Evolutionary conservation across 2,797 vertebrate species (phyloP), one percentile per base, ranked within the genome.

Genomic region (Eremophila alpestris): DNA sequence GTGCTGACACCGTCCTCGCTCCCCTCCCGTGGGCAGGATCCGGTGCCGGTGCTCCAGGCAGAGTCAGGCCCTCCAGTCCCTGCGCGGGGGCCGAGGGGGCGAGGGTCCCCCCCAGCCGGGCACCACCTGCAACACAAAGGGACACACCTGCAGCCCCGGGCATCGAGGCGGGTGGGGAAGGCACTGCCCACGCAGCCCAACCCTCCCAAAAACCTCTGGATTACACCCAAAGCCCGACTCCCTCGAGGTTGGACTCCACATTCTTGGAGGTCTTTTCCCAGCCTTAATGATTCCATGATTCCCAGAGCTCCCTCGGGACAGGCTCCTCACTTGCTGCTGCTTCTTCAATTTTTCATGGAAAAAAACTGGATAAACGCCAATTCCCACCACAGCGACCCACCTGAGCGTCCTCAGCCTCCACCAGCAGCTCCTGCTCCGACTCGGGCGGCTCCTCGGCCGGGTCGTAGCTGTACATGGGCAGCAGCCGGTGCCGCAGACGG

Each of bases 391-490:
- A 4, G 32, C 3, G 16, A 41, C 97, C 71, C 97, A 99, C 99
- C 98, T 98, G 98, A 5, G 98, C 97, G 83, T 99, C 99, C 40
- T 99, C 98, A 7, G 98, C 98, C 62, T 97, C 98, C 93, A 98
- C 98, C 51, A 99, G 95, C 36, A 99, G 98, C 87, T 99, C 99
- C 92, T 99, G 99, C 81, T 99, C 99, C 0, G 98, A 99, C 93
- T 99, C 99, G 7, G 98, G 98, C 15, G 99, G 97, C 87, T 99
- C 99, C 95, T 99, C 99, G 0, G 99, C 98, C 0, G 99, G 99
- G 96, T 99, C 99, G 6, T 99, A 99, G 16, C 99, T 98, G 92
- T 99, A 99, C 94, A 99, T 98, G 27, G 99, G 99, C 51, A 99
- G 98, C 94, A 99, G 97, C 92, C 99, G 99, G 96, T 99, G 99